Percentiles rank a stretch among this genome's conserved stretches.
Conservation (phyloP, 2,113 vertebrate genomes). For the Notothenia coriiceps region DNA sequence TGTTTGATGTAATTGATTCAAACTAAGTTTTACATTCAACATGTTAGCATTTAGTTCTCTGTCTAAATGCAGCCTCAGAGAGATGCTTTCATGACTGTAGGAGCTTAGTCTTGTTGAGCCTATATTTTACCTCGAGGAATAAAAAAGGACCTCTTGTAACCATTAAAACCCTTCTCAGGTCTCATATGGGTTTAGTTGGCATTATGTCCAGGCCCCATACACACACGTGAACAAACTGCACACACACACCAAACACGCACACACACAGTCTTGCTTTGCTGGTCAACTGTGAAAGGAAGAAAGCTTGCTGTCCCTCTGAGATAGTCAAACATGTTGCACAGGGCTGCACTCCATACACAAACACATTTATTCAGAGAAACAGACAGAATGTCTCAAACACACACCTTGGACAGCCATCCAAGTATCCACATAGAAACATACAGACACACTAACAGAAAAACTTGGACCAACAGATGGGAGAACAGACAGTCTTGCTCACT, state of each 20-base stretch:
- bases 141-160: constrained; percentile 35
- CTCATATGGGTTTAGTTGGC: constrained; percentile 12
- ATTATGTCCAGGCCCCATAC: background rate
- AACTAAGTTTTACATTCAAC: too few relatives aligned
- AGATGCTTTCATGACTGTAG: constrained; percentile 12
- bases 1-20: too few relatives aligned
- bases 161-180: constrained; percentile 46
- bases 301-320: constrained; percentile 61
- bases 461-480: constrained; percentile 23
- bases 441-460: constrained; percentile 6
- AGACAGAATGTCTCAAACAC: constrained; percentile 26
- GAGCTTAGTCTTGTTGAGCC: constrained; percentile 12
- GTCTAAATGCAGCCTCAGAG: constrained; percentile 1
- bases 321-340: constrained; percentile 72
- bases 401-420: background rate
- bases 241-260: constrained; percentile 1
- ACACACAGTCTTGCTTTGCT: constrained; percentile 38
- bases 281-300: constrained; percentile 58
- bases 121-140: constrained; percentile 12
- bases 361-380: constrained; percentile 35
- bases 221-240: constrained; percentile 8
- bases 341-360: constrained; percentile 41
- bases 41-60: background rate
- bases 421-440: constrained; percentile 23
- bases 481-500: constrained; percentile 2